These are phyloP conservation scores for Danaus chrysippus DNA, from an alignment of 2,888 invertebrate genomes.

Conservation along the genomic window DNA sequence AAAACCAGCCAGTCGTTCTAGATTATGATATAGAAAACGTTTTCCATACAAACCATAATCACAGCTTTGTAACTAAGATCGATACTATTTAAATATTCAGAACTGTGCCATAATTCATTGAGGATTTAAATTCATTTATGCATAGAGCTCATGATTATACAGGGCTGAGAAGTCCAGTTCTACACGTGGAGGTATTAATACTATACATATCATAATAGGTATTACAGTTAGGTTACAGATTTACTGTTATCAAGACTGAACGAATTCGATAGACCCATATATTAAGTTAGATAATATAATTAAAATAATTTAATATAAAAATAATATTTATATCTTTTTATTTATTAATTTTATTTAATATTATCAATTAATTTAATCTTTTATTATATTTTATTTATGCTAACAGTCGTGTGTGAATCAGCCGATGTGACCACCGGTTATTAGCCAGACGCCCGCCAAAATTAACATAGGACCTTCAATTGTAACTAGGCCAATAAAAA, in stretches of 20 bases:
- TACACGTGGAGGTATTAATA: conserved; percentile 39
- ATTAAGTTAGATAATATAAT: no score
- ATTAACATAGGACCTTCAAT: conserved; percentile 63
- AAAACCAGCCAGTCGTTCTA: conserved; percentile 10
- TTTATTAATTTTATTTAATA: no score
- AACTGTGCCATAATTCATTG: conserved; percentile 53
- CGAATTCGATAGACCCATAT: neutral
- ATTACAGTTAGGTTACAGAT: neutral
- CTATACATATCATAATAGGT: neutral
- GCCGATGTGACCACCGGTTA: conserved; percentile 23
- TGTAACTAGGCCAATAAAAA: conserved; percentile 39
- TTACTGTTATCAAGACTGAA: neutral
- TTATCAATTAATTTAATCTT: no score
- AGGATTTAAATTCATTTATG: conserved; percentile 63
- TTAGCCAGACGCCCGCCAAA: conserved; percentile 49
- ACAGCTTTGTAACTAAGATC: conserved; percentile 38
- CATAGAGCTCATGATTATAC: conserved; percentile 37
- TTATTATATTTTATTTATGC: neutral
- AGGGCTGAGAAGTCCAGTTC: conserved; percentile 39
- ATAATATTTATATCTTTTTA: no score
- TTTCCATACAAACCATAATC: conserved; percentile 31
- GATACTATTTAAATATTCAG: conserved; percentile 51
- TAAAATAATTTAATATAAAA: no score
- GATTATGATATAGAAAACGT: conserved; percentile 26
- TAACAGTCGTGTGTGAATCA: neutral